phyloP scores from a whole-genome alignment of 2,113 vertebrate species.

The Notothenia rossii region DNA sequence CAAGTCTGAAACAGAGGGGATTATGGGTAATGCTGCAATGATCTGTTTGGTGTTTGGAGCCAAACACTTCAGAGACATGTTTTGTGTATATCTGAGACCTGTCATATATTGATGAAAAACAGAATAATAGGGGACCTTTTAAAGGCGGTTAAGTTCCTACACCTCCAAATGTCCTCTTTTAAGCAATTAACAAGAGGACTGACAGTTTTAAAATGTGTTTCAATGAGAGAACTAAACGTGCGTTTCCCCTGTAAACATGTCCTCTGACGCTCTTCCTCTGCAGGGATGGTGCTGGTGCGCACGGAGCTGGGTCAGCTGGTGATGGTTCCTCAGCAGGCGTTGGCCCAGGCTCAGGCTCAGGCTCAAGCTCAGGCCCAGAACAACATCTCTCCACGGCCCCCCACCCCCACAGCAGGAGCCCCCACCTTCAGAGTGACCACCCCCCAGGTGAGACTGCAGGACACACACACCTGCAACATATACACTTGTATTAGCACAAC shows the following conservation, averaged over 20 bases:
- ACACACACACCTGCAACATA: neutral
- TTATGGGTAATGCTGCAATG: no score
- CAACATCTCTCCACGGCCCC: constrained; percentile 85
- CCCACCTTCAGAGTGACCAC: constrained; percentile 86
- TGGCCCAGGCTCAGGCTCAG: constrained; percentile 87
- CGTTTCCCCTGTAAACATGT: neutral
- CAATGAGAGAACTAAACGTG: no score
- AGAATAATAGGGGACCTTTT: no score
- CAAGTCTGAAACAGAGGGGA: no score
- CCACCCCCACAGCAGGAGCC: constrained; percentile 84
- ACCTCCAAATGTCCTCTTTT: no score
- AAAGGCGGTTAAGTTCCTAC: no score
- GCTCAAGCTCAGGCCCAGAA: constrained; percentile 85
- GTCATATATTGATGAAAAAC: no score
- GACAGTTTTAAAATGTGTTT: no score
- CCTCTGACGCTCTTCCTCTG: constrained; percentile 20
- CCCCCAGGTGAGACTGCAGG: constrained; percentile 82
- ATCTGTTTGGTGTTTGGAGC: no score
- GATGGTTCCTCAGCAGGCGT: constrained; percentile 91
- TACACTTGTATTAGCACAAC: neutral
- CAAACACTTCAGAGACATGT: no score
- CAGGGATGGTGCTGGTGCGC: constrained; percentile 91
- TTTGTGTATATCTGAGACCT: no score
- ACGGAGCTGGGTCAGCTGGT: constrained; percentile 90
- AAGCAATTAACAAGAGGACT: no score